phyloP scores from a whole-genome alignment of 2,888 invertebrate species.

The Boloria euphrosyne region DNA sequence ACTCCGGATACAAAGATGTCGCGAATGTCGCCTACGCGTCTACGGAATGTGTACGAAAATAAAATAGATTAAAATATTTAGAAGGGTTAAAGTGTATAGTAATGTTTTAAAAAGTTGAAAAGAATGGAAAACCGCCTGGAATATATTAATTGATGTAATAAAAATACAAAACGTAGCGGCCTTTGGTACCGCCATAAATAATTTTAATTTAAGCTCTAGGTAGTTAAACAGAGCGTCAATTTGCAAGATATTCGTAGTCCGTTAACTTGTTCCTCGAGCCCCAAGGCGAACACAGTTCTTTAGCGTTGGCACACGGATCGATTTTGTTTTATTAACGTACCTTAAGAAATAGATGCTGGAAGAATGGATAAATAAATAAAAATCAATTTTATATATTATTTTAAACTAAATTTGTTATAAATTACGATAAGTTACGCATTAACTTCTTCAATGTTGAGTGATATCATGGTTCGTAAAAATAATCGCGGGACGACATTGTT shows the following conservation, averaged over 20 bases:
- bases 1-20: constrained; percentile 1
- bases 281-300: constrained; percentile 35
- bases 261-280: constrained; percentile 40
- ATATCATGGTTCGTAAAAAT: constrained; percentile 61
- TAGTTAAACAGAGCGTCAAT: constrained; percentile 41
- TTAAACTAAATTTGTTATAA: neutral
- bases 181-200: constrained; percentile 36
- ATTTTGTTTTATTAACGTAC: constrained; percentile 28
- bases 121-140: constrained; percentile 15
- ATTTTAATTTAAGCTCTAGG: constrained; percentile 40
- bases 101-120: constrained; percentile 2
- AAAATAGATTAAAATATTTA: constrained; percentile 5
- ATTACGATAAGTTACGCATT: constrained; percentile 3
- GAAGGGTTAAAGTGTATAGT: neutral
- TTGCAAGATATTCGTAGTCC: constrained; percentile 37
- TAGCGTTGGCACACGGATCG: constrained; percentile 33
- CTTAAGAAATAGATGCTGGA: constrained; percentile 24
- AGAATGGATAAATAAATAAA: constrained; percentile 2
- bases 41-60: constrained; percentile 15
- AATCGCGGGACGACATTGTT: constrained; percentile 53
- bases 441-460: constrained; percentile 52
- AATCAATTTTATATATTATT: neutral
- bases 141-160: constrained; percentile 24
- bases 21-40: constrained; percentile 17
- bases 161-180: constrained; percentile 29